Evolutionary conservation across 2,797 vertebrate genomes (phyloP).

Genomic region (Halcyon chelicuti): DNA sequence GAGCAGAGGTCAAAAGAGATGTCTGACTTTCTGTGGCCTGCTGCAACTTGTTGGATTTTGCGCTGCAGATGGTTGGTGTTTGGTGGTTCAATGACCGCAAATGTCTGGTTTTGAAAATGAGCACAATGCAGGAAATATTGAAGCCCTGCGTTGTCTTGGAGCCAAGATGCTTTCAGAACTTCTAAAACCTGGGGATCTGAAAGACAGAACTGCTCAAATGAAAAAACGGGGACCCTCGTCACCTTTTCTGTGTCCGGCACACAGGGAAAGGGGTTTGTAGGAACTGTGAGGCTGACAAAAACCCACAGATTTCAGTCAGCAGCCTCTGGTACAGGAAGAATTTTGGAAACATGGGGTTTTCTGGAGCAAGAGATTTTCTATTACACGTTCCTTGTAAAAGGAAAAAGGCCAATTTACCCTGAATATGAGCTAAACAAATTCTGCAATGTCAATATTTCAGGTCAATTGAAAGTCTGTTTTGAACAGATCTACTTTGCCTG

Average conservation of each 20-base stretch:
- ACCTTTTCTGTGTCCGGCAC: not conserved
- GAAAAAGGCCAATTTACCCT: not conserved
- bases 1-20: not conserved
- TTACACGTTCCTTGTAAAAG: not conserved
- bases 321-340: not conserved
- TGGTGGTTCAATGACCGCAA: not conserved
- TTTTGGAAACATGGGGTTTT: not conserved
- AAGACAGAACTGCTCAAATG: not conserved
- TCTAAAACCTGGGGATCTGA: not conserved
- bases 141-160: not conserved
- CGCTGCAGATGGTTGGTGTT: not conserved
- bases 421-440: not conserved
- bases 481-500: not conserved
- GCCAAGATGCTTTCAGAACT: not conserved
- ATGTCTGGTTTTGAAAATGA: not conserved
- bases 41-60: not conserved
- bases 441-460: not conserved
- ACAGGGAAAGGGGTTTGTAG: not conserved
- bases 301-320: not conserved
- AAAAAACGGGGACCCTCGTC: not conserved
- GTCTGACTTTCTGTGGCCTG: not conserved
- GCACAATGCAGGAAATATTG: not conserved
- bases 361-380: not conserved
- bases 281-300: not conserved
- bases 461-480: not conserved